Conservation (phyloP, 2,797 vertebrate genomes). For the Pangasius macronema region DNA sequence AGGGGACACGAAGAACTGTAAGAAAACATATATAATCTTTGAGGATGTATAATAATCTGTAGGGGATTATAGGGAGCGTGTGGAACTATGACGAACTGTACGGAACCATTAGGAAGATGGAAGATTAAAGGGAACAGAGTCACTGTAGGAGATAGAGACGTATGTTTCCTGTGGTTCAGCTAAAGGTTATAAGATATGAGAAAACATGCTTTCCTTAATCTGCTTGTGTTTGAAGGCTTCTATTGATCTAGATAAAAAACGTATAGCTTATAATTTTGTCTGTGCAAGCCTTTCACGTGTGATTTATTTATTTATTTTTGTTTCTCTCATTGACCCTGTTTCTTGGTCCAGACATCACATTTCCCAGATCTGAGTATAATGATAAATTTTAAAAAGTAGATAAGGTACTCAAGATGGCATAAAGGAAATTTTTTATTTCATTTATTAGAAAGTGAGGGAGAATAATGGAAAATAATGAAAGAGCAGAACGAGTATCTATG, state of each 20-base stretch:
- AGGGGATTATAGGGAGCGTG: not conserved
- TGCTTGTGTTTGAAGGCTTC: not conserved
- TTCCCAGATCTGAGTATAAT: not conserved
- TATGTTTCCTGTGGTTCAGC: not conserved
- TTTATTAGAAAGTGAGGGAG: slow-evolving; percentile 11
- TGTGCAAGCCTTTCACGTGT: not conserved
- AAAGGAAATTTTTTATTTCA: not conserved
- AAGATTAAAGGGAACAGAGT: not conserved
- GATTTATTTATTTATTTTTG: not conserved
- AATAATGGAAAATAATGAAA: slow-evolving; percentile 19
- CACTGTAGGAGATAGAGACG: not conserved
- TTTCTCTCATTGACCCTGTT: not conserved
- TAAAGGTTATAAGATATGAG: slow-evolving; percentile 12
- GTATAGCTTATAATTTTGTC: not conserved
- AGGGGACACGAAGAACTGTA: not conserved
- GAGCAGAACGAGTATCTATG: not conserved
- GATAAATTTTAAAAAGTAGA: not conserved
- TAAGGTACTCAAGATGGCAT: not conserved
- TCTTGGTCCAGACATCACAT: not conserved
- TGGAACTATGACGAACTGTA: not conserved
- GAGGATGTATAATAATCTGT: not conserved
- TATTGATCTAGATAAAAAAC: too few relatives aligned
- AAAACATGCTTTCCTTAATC: not conserved
- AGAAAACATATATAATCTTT: slow-evolving; percentile 1
- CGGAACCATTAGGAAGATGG: not conserved